Evolutionary conservation across 1,140 invertebrate genomes (phyloP).

Genomic region (Trissolcus basalis): DNA sequence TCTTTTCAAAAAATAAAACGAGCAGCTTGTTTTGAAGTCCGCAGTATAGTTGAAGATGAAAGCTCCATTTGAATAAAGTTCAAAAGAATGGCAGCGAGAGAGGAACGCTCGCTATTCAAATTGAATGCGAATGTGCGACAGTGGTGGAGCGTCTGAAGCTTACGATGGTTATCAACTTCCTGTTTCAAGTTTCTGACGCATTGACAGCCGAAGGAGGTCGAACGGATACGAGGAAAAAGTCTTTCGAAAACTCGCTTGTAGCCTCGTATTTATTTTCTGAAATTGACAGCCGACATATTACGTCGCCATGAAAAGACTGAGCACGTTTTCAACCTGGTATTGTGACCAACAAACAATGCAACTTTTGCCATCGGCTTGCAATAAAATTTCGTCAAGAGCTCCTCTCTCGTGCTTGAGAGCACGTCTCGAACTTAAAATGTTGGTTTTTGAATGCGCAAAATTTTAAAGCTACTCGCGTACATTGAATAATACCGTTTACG

Average conservation of each 20-base stretch:
- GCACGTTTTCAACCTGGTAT: constrained; percentile 42
- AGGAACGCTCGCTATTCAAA: constrained; percentile 62
- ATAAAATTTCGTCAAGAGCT: constrained; percentile 47
- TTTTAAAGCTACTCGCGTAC: constrained; percentile 39
- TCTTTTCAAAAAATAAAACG: constrained; percentile 36
- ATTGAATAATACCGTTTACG: constrained; percentile 34
- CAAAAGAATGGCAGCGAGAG: constrained; percentile 59
- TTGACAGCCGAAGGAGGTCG: constrained; percentile 53
- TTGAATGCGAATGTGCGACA: constrained; percentile 65
- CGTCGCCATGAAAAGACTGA: constrained; percentile 54
- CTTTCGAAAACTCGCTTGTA: constrained; percentile 54
- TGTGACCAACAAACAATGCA: constrained; percentile 53
- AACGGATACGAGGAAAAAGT: constrained; percentile 35
- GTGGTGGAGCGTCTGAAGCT: constrained; percentile 62
- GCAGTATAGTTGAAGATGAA: constrained; percentile 33
- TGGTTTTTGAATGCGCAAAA: constrained; percentile 39
- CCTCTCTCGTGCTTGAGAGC: constrained; percentile 30
- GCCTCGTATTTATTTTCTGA: constrained; percentile 54
- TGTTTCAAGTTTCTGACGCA: constrained; percentile 65
- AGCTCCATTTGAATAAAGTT: constrained; percentile 69
- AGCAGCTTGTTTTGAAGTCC: constrained; percentile 43
- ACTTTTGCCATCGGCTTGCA: constrained; percentile 40
- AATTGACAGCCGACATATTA: constrained; percentile 58
- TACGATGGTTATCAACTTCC: constrained; percentile 67
- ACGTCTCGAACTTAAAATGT: constrained; percentile 31